These are phyloP conservation scores for Venustoraphidia nigricollis DNA, from an alignment of 2,888 invertebrate genomes.

Conservation along the genomic window DNA sequence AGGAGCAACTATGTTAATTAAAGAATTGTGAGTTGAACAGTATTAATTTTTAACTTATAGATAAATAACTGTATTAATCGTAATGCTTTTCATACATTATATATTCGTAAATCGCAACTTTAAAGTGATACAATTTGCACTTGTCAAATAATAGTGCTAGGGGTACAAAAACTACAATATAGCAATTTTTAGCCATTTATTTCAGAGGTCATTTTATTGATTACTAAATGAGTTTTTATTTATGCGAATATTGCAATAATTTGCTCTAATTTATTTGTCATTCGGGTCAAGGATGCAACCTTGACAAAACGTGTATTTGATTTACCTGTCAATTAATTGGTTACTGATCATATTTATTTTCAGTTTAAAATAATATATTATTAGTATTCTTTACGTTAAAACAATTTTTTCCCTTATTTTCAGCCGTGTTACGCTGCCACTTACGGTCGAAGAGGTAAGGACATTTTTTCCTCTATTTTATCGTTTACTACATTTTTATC, in stretches of 20 bases:
- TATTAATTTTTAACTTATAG: conserved; percentile 29
- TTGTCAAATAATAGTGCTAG: no score
- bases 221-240: not conserved
- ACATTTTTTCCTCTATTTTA: conserved; percentile 9
- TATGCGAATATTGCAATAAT: not conserved
- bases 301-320: conserved; percentile 2
- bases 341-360: no score
- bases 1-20: conserved; percentile 47
- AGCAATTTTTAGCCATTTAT: no score
- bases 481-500: not conserved
- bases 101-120: no score
- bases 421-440: conserved; percentile 90
- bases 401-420: conserved; percentile 30
- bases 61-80: conserved; percentile 23
- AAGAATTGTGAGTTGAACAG: conserved; percentile 44
- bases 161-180: no score
- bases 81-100: no score
- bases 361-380: no score
- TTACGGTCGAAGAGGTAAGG: conserved; percentile 93
- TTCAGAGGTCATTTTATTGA: not conserved
- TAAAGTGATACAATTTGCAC: no score
- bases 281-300: conserved; percentile 10
- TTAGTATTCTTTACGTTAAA: conserved; percentile 5
- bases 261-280: not conserved
- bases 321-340: not conserved